A percentile compares a stretch with the other conserved stretches of the same genome.
Evolutionary conservation across 2,113 vertebrate species (phyloP).

Genomic region (Peromyscus californicus): DNA sequence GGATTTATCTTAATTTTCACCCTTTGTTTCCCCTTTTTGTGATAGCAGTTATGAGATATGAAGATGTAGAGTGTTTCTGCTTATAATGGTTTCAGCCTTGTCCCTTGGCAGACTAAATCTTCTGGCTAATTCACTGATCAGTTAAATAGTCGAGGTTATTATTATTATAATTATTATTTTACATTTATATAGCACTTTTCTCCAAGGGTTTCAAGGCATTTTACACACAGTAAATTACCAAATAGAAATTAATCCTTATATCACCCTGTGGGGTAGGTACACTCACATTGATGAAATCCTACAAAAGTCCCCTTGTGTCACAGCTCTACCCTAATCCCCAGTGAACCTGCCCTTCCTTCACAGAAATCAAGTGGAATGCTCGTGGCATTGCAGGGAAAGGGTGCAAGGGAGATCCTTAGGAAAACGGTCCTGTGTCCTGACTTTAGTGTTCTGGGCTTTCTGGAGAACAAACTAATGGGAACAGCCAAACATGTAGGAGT

Average conservation of each 20-base stretch:
- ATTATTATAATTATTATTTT: constrained; percentile 85
- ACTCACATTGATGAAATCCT: constrained; percentile 75
- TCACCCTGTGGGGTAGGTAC: constrained; percentile 69
- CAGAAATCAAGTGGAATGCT: constrained; percentile 25
- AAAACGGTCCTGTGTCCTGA: background rate
- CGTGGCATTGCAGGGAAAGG: background rate
- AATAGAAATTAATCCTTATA: constrained; percentile 82
- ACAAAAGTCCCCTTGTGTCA: constrained; percentile 33
- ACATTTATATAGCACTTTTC: constrained; percentile 83
- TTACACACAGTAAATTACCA: constrained; percentile 81
- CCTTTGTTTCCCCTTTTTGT: constrained; percentile 83
- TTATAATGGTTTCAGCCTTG: constrained; percentile 87
- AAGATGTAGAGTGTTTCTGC: constrained; percentile 81
- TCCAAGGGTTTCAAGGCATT: constrained; percentile 79
- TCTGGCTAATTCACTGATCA: constrained; percentile 87
- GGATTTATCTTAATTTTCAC: constrained; percentile 83
- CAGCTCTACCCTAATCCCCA: background rate
- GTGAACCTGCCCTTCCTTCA: constrained; percentile 8
- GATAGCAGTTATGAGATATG: constrained; percentile 83
- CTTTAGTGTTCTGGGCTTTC: constrained; percentile 17
- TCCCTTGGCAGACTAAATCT: constrained; percentile 86
- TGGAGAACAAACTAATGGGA: constrained; percentile 33
- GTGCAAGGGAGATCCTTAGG: background rate
- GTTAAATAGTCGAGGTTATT: constrained; percentile 84
- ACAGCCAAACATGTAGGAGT: background rate